Conservation (phyloP, 2,888 invertebrate species). For the Oligia fasciuncula region DNA sequence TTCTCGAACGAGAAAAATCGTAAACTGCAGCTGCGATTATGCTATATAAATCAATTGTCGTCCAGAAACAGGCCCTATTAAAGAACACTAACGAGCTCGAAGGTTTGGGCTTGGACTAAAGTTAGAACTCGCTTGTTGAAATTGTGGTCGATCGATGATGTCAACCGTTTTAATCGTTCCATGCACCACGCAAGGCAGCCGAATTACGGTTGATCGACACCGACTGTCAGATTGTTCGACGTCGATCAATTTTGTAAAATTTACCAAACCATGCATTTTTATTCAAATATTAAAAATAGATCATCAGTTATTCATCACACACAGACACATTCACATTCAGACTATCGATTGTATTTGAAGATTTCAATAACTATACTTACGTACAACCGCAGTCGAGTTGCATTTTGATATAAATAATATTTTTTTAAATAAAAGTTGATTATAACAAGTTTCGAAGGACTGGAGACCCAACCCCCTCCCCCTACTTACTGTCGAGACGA, state of each 20-base stretch:
- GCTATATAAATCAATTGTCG: neutral
- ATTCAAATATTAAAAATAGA: neutral
- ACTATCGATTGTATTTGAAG: neutral
- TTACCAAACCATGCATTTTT: neutral
- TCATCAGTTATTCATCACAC: neutral
- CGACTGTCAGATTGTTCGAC: neutral
- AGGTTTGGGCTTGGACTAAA: neutral
- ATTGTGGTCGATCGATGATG: neutral
- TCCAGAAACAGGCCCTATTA: neutral
- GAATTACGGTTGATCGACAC: neutral
- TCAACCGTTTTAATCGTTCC: neutral
- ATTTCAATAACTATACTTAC: neutral
- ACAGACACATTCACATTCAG: too few species aligned
- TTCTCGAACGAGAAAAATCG: neutral
- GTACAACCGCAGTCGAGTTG: neutral
- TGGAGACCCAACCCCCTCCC: neutral
- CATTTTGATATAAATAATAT: neutral
- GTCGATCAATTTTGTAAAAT: neutral
- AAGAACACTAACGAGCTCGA: neutral
- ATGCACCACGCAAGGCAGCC: too few species aligned
- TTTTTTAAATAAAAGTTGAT: neutral
- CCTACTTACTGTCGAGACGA: neutral
- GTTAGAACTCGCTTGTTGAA: neutral
- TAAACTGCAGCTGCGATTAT: neutral
- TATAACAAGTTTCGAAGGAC: neutral